Evolutionary conservation across 30 jellyfish, hydroid and myxozoan genomes (phyloP).

Genomic region (Aurelia aurita complex sp. Pacific): DNA sequence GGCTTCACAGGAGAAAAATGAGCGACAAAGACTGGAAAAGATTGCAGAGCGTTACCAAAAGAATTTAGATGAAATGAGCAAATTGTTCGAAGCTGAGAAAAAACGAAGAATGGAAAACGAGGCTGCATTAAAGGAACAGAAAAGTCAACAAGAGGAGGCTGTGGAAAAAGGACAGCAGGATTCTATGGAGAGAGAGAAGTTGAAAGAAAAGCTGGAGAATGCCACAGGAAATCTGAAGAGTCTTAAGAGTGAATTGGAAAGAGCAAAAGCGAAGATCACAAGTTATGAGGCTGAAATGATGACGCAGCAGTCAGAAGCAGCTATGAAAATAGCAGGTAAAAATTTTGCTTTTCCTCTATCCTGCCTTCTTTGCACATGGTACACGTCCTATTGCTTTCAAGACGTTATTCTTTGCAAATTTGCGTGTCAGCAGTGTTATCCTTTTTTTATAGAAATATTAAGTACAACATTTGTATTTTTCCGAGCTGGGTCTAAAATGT

Average conservation of each 20-base stretch:
- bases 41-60: constrained; percentile 72
- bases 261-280: constrained; percentile 50
- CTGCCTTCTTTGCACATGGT: too few relatives aligned
- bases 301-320: constrained; percentile 33
- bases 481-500: too few relatives aligned
- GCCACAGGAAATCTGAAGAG: constrained; percentile 3
- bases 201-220: constrained; percentile 29
- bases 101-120: constrained; percentile 55
- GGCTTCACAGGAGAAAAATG: constrained; percentile 58
- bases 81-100: constrained; percentile 64
- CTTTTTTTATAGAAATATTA: too few relatives aligned
- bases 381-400: too few relatives aligned
- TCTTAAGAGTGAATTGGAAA: constrained; percentile 33
- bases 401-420: too few relatives aligned
- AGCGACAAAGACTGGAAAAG: constrained; percentile 65
- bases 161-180: constrained; percentile 57
- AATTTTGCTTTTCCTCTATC: not conserved
- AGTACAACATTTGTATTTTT: too few relatives aligned
- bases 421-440: too few relatives aligned
- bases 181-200: constrained; percentile 39
- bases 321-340: constrained; percentile 53
- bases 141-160: constrained; percentile 28
- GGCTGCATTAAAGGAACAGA: constrained; percentile 33
- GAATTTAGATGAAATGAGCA: constrained; percentile 71
- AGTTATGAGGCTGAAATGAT: constrained; percentile 54